Percentiles rank a stretch among this genome's conserved stretches.
phyloP scores from a whole-genome alignment of 2,888 invertebrate genomes.

The Erebia epiphron region DNA sequence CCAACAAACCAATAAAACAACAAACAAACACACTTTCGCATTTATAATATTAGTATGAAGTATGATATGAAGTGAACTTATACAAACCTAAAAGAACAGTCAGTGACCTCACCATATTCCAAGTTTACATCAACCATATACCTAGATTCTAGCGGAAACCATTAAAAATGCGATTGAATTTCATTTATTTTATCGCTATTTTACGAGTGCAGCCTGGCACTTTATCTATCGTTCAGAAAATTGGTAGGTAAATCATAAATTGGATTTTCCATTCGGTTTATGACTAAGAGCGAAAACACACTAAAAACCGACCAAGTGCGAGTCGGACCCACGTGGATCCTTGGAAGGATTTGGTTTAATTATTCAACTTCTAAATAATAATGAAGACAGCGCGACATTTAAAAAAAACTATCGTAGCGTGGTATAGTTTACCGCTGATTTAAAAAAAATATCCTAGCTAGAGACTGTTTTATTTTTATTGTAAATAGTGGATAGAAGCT shows the following conservation, averaged over 20 bases:
- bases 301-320: not conserved
- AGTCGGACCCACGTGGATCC: not conserved
- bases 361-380: too few relatives aligned
- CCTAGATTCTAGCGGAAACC: constrained; percentile 30
- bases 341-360: too few relatives aligned
- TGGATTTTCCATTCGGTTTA: constrained; percentile 48
- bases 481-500: too few relatives aligned
- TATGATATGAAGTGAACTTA: not conserved
- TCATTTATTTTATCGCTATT: constrained; percentile 54
- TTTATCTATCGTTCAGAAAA: constrained; percentile 59
- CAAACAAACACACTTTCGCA: too few relatives aligned
- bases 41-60: too few relatives aligned
- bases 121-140: constrained; percentile 14
- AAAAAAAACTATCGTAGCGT: too few relatives aligned
- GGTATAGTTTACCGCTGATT: too few relatives aligned
- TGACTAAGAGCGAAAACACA: not conserved
- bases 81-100: constrained; percentile 27
- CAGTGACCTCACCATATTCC: constrained; percentile 22
- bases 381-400: too few relatives aligned
- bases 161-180: constrained; percentile 50
- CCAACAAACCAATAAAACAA: too few relatives aligned
- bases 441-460: too few relatives aligned
- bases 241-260: constrained; percentile 63
- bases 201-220: constrained; percentile 53
- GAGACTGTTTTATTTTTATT: too few relatives aligned